A percentile compares a stretch with the other conserved stretches of the same genome.
Evolutionary conservation across 2,113 vertebrate species (phyloP).

Genomic region (Callopanchax toddi): DNA sequence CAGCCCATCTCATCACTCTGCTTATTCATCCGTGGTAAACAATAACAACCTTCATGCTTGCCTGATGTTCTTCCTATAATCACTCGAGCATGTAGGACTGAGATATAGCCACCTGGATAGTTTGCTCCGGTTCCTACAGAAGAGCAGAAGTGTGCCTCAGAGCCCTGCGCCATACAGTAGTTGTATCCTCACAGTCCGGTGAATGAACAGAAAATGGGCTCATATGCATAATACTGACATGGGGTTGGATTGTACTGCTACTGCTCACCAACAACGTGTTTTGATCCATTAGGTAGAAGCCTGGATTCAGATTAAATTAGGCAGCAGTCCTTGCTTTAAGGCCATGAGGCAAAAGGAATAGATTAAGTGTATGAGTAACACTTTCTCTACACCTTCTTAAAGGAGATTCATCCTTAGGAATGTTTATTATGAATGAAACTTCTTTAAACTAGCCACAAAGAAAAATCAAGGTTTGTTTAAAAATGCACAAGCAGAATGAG

Average conservation of each 20-base stretch:
- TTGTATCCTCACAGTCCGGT: slow-evolving; percentile 47
- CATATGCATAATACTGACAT: slow-evolving; percentile 74
- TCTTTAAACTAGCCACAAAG: too few relatives aligned
- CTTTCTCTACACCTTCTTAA: slow-evolving; percentile 1
- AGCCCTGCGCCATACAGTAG: slow-evolving; percentile 28
- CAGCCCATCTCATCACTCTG: slow-evolving; percentile 65
- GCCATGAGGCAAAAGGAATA: slow-evolving; percentile 24
- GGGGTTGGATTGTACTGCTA: slow-evolving; percentile 57
- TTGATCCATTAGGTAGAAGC: slow-evolving; percentile 56
- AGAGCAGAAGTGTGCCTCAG: slow-evolving; percentile 21
- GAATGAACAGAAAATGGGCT: slow-evolving; percentile 72
- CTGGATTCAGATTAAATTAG: slow-evolving; percentile 45
- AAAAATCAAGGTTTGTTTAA: too few relatives aligned
- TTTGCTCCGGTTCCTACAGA: slow-evolving; percentile 6
- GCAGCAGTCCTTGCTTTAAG: slow-evolving; percentile 40
- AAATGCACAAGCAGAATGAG: too few relatives aligned
- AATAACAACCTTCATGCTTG: slow-evolving; percentile 62
- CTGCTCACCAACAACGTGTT: slow-evolving; percentile 47
- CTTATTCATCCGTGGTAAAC: slow-evolving; percentile 72
- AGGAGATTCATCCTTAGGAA: not conserved
- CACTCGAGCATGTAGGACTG: slow-evolving; percentile 33
- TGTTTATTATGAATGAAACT: too few relatives aligned
- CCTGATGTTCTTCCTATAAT: slow-evolving; percentile 51
- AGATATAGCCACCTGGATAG: slow-evolving; percentile 35
- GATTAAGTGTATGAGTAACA: slow-evolving; percentile 5